phyloP scores from a whole-genome alignment of 92 coral and sea anemone genomes.

The Actinernus sp. region DNA sequence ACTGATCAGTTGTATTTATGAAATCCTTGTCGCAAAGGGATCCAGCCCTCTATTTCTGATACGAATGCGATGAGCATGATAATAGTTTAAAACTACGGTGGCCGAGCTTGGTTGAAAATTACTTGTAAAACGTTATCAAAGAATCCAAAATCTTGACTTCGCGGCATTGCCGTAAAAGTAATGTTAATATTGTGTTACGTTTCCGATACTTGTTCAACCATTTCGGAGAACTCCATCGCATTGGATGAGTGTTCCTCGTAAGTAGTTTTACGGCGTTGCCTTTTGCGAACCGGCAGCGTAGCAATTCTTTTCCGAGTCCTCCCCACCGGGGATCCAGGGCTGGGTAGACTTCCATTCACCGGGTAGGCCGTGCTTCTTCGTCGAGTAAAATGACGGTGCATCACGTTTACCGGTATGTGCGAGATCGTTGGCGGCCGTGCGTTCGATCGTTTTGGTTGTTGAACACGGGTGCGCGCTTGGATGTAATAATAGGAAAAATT shows the following conservation, averaged over 20 bases:
- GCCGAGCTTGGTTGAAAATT: too few relatives aligned
- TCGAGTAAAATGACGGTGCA: slow-evolving; percentile 62
- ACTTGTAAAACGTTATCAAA: too few relatives aligned
- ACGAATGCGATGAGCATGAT: too few relatives aligned
- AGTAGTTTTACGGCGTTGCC: slow-evolving; percentile 9
- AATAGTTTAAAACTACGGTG: too few relatives aligned
- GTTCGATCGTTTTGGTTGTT: slow-evolving; percentile 82
- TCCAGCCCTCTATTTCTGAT: too few relatives aligned
- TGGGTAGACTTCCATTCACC: slow-evolving; percentile 22
- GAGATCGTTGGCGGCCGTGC: slow-evolving; percentile 39
- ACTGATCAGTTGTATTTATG: too few relatives aligned
- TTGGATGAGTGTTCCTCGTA: slow-evolving; percentile 2
- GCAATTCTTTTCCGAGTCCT: slow-evolving; percentile 9
- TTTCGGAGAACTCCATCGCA: neutral
- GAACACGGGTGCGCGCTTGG: slow-evolving; percentile 97
- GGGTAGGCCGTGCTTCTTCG: slow-evolving; percentile 44
- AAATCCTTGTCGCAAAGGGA: too few relatives aligned
- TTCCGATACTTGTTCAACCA: neutral
- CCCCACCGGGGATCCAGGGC: slow-evolving; percentile 14
- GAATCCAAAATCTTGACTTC: too few relatives aligned
- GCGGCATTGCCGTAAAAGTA: too few relatives aligned
- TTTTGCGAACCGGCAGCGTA: slow-evolving; percentile 10
- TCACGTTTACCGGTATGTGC: slow-evolving; percentile 70
- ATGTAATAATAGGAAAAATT: slow-evolving; percentile 90
- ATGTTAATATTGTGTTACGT: neutral